These are phyloP conservation scores for Thamnaconus septentrionalis DNA, from an alignment of 2,113 vertebrate species.

Conservation along the genomic window DNA sequence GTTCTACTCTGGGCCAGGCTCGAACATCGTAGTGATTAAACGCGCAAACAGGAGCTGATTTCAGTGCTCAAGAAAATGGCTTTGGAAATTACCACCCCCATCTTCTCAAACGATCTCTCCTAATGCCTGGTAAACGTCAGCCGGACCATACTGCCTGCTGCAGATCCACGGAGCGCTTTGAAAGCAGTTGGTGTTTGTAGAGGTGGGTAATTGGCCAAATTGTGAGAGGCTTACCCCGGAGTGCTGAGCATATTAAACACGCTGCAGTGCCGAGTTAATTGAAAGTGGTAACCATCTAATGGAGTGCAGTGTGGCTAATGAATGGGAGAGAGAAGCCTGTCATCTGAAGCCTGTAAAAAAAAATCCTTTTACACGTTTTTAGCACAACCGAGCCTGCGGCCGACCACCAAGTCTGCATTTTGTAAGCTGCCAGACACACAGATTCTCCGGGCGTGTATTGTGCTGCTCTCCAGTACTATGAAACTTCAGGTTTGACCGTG, in stretches of 20 bases:
- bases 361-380: too few species aligned
- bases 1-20: conserved; percentile 19
- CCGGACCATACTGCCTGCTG: conserved; percentile 10
- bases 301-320: conserved; percentile 40
- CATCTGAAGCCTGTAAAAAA: conserved; percentile 25
- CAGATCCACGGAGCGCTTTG: conserved; percentile 33
- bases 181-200: conserved; percentile 39
- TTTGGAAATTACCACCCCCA: conserved; percentile 38
- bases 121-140: conserved; percentile 39
- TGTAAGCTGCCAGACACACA: too few species aligned
- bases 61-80: conserved; percentile 36
- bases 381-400: too few species aligned
- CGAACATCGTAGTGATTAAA: conserved; percentile 31
- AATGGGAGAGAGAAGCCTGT: conserved; percentile 14
- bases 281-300: conserved; percentile 62
- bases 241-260: conserved; percentile 39
- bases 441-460: too few species aligned
- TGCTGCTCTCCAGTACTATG: too few species aligned
- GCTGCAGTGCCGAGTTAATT: conserved; percentile 47
- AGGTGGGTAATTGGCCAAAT: conserved; percentile 61
- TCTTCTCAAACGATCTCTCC: conserved; percentile 31
- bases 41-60: conserved; percentile 24
- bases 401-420: too few species aligned
- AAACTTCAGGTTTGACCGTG: too few species aligned
- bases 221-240: conserved; percentile 42